Base-by-base conservation (phyloP, 2,888 invertebrate species). In the Anthoptus insignis region DNA sequence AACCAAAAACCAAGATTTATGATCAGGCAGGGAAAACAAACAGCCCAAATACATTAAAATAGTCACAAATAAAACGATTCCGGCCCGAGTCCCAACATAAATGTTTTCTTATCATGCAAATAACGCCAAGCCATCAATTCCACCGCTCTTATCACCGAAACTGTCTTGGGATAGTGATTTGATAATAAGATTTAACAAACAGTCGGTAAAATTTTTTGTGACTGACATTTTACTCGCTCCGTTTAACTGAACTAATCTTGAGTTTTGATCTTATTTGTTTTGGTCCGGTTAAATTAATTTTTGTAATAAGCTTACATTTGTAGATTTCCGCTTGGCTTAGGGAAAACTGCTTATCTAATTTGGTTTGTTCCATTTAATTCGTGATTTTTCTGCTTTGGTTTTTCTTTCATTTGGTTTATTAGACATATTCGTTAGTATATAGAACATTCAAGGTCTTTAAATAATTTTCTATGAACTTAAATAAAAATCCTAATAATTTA, bases 31-130 rank as follows among this genome's bases (percentile, higher is more conserved):
- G 19, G 47, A 61, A 60, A 53, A 45, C 53, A 60, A 60, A 60
- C 37, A 61, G 34, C 29, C 29, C 27, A 34, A 54, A 61, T 47
- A 61, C 53, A 61, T 61, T 47, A 61, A 34, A 32, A 32, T 47
- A 49, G 34, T 24, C 54, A 61, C 61, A 54, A 61, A 59, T 59
- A 61, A 61, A 61, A 61, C 59, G 34, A 57, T 60, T 60, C 52
- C 61, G 61, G 54, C 24, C 47, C 54, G 37, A 34, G 21, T 42
- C 54, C 47, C 45, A n/a, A 56, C 53, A 61, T 61, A 61, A 61
- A 61, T 47, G 61, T 22, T 47, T 49, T 61, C 54, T 61, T 61
- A 61, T 61, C 61, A 61, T 54, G 61, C 61, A 54, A 61, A 61
- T 59, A 54, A 47, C 37, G 34, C 34, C 47, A 56, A 54, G 47